phyloP scores from a whole-genome alignment of 2,113 vertebrate species.

The Felis catus region DNA sequence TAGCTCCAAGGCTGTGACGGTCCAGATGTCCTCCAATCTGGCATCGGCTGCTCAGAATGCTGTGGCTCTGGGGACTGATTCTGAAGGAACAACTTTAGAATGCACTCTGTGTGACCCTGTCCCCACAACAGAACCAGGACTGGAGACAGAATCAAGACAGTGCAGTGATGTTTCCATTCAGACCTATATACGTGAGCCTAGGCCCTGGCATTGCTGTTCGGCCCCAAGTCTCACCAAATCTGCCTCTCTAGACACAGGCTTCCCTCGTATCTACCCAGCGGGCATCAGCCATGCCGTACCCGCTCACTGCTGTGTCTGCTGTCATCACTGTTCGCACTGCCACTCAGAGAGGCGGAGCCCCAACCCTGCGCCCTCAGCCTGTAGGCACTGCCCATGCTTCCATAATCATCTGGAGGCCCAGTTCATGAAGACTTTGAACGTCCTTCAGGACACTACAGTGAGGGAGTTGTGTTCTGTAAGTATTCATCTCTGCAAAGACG shows the following conservation, averaged over 20 bases:
- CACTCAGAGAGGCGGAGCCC: neutral
- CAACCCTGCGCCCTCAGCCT: neutral
- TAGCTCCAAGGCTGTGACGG: slow-evolving; percentile 69
- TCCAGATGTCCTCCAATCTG: slow-evolving; percentile 80
- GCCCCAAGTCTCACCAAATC: slow-evolving; percentile 67
- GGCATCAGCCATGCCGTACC: rapidly evolving
- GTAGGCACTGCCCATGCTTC: neutral
- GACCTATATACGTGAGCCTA: neutral
- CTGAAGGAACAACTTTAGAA: neutral
- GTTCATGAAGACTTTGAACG: slow-evolving; percentile 47
- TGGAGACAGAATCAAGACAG: neutral
- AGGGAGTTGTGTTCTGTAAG: slow-evolving; percentile 75
- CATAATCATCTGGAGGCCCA: neutral
- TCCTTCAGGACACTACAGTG: slow-evolving; percentile 62
- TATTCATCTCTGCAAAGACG: neutral
- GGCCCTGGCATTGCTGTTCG: neutral
- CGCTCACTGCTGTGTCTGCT: slow-evolving; percentile 27
- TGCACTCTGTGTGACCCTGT: neutral
- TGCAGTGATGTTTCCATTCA: slow-evolving; percentile 70
- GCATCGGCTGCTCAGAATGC: slow-evolving; percentile 47
- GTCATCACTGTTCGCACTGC: neutral
- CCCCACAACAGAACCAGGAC: neutral
- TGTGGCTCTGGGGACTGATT: neutral
- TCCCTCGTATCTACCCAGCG: neutral
- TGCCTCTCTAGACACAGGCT: slow-evolving; percentile 77